Evolutionary conservation across 2,888 invertebrate species (phyloP).

Genomic region (Diaprepes abbreviatus): DNA sequence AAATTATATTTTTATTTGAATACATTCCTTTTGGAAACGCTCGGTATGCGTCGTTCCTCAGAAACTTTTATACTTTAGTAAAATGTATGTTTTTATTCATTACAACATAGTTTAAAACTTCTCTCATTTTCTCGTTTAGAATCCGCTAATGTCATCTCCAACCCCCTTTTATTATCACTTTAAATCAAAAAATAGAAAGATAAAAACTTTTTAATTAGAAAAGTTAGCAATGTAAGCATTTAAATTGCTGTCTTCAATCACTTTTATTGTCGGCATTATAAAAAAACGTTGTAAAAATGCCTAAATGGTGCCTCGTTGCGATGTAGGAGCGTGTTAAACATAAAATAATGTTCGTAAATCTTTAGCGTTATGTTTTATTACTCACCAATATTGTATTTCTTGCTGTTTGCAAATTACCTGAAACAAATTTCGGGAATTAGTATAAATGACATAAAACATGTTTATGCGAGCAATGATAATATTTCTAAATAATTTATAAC

Average conservation of each 20-base stretch:
- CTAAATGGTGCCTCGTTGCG: constrained; percentile 2
- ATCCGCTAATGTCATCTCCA: neutral
- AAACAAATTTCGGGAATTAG: neutral
- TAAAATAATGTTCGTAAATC: neutral
- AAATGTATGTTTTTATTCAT: neutral
- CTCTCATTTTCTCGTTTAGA: neutral
- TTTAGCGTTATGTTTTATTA: constrained; percentile 6
- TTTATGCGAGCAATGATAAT: no score
- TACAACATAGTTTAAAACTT: constrained; percentile 3
- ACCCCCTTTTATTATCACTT: constrained; percentile 15
- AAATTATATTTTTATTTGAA: no score
- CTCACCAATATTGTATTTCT: neutral
- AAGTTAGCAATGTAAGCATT: constrained; percentile 33
- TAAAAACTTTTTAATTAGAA: constrained; percentile 35
- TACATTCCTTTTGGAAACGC: no score
- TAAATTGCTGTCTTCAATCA: constrained; percentile 29
- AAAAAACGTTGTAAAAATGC: constrained; percentile 27
- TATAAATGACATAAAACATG: no score
- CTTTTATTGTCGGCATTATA: constrained; percentile 29
- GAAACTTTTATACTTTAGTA: no score
- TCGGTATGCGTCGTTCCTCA: no score
- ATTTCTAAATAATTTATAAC: no score
- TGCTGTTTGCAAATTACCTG: neutral
- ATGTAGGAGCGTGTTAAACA: constrained; percentile 7
- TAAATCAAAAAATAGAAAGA: constrained; percentile 26